Evolutionary conservation across 2,113 vertebrate genomes (phyloP), one percentile per base, ranked within the genome.

Genomic region (Asarcornis scutulata): DNA sequence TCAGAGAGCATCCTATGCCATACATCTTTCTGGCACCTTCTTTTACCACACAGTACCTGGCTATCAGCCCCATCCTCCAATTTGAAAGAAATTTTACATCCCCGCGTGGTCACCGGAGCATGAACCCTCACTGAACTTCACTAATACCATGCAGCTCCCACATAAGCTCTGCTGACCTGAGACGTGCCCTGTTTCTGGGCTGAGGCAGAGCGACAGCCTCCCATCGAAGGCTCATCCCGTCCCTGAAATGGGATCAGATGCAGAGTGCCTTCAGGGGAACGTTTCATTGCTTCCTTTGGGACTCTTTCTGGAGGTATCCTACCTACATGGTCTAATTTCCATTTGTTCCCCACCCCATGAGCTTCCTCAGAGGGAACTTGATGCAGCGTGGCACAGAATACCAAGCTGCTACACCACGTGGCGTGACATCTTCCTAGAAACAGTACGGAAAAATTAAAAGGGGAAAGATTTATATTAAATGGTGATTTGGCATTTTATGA

Each of bases 381-480:
- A 42, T 10, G 13, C 26, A 27, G 46, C n/a, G 69, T n/a, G 55
- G 46, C 77, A 91, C 14, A 58, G 79, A 91, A 92, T 20, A 55
- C 3, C 32, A 50, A 76, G 76, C 69, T 86, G 88, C 60, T 88
- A 68, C 78, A 81, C 42, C 50, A 68, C 32, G 58, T 76, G 50
- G 77, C 12, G 18, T 27, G 42, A 55, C 79, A 66, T 40, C n/a
- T 44, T 79, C 75, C 87, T 74, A 91, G 91, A 89, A 80, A 77
- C 34, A 75, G 72, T 10, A n/a, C 32, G 50, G 73, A 72, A 83
- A 93, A 85, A 88, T 75, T 60, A 53, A 88, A 96, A 91, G 40
- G 12, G 69, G 85, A 91, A 84, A 92, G 66, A 29, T 91, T 93
- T 90, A 23, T 56, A 58, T 42, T 76, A 84, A 86, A 53, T 0